These are phyloP conservation scores for Orchesellides sinensis DNA, from an alignment of 2,888 invertebrate genomes.

Conservation along the genomic window DNA sequence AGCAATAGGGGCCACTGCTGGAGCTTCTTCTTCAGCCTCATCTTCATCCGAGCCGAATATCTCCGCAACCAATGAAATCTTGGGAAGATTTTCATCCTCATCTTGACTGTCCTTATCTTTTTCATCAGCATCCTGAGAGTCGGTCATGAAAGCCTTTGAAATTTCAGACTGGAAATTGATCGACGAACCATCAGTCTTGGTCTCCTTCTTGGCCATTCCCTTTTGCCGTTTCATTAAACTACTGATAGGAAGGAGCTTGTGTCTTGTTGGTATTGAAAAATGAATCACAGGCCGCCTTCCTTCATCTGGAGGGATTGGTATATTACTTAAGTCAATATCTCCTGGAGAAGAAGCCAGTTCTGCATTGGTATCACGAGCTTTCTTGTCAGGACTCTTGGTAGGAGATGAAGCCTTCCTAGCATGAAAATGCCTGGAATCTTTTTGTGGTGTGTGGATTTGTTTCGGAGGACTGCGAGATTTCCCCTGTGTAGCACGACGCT, in stretches of 20 bases:
- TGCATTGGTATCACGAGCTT: not conserved
- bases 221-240: slow-evolving; percentile 73
- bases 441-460: not conserved
- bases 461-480: slow-evolving; percentile 1
- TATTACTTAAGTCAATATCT: slow-evolving; percentile 64
- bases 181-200: slow-evolving; percentile 50
- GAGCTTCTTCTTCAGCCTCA: slow-evolving; percentile 55
- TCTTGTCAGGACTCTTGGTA: not conserved
- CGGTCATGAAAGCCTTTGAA: slow-evolving; percentile 78
- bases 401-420: not conserved
- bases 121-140: slow-evolving; percentile 53
- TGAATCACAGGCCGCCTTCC: slow-evolving; percentile 72
- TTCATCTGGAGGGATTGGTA: slow-evolving; percentile 70
- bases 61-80: slow-evolving; percentile 71
- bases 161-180: slow-evolving; percentile 74
- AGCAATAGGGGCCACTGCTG: not conserved
- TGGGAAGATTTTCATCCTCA: slow-evolving; percentile 55
- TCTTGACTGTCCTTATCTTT: slow-evolving; percentile 48
- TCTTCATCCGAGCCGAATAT: slow-evolving; percentile 74
- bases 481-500: not conserved
- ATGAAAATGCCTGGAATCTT: not conserved
- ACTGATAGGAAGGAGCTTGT: slow-evolving; percentile 72
- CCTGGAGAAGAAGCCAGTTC: not conserved
- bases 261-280: slow-evolving; percentile 74
- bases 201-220: slow-evolving; percentile 71